A percentile compares a stretch with the other conserved stretches of the same genome.
Evolutionary conservation across 2,797 vertebrate genomes (phyloP).

Genomic region (Syndactyla subalaris): DNA sequence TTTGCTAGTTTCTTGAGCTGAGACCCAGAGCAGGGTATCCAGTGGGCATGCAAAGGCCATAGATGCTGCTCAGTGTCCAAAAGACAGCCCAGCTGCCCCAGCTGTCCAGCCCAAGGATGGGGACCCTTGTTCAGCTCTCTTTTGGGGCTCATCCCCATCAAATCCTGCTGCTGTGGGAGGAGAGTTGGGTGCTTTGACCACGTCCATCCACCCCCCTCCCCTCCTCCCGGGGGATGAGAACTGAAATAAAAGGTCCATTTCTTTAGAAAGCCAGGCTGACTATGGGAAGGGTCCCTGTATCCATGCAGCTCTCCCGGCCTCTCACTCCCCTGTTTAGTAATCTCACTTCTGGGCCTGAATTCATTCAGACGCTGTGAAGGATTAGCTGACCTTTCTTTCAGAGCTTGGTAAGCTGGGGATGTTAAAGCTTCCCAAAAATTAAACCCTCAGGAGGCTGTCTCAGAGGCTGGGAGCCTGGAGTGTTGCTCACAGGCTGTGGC

Average conservation of each 20-base stretch:
- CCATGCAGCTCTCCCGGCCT: conserved; percentile 47
- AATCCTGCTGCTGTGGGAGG: not conserved
- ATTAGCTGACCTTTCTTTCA: conserved; percentile 77
- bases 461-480: not conserved
- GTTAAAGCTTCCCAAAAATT: conserved; percentile 74
- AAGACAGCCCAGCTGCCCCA: rapidly evolving
- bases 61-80: not conserved
- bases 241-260: conserved; percentile 56
- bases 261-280: conserved; percentile 48
- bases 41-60: rapidly evolving
- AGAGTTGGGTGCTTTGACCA: not conserved
- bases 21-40: not conserved
- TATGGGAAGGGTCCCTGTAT: conserved; percentile 56
- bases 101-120: rapidly evolving
- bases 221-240: not conserved
- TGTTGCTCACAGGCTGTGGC: not conserved
- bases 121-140: not conserved
- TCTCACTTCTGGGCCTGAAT: conserved; percentile 68
- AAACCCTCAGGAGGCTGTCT: conserved; percentile 59
- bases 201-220: not conserved
- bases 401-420: conserved; percentile 57
- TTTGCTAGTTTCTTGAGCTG: not conserved
- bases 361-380: conserved; percentile 59
- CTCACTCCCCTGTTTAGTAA: conserved; percentile 42
- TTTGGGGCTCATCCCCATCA: not conserved